Evolutionary conservation across 2,888 invertebrate species (phyloP), one percentile per base, ranked within the genome.

Genomic region (Aradus depressus): DNA sequence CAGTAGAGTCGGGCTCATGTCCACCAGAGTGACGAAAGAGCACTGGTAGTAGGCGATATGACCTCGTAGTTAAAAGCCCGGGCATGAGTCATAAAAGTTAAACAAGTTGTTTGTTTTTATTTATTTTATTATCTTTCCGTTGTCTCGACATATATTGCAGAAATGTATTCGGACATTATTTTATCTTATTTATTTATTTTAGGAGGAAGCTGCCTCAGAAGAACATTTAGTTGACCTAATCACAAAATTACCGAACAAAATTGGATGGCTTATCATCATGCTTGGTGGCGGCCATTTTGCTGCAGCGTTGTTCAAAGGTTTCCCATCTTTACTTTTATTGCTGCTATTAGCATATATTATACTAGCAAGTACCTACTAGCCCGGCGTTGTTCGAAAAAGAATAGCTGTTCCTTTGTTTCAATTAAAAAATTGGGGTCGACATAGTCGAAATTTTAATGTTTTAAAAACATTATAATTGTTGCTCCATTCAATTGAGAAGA

Each of bases 281-380:
- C 71, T 87, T 28, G 86, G 86, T 0, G 89, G 89, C 3, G 90
- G 91, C 1, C 84, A 84, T 66, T 85, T 85, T 69, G 84, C 84
- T 21, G 84, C 77, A 2, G 83, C 79, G 14, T 68, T 85, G 32
- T 84, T 82, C 63, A 65, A 73, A 63, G 74, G 74, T 67, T 26
- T 42, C n/a, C 26, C 2, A 10, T 23, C 10, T 16, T 39, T 19
- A 35, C n/a, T 14, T 14, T 14, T 14, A 14, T 35, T 10, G 6
- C 10, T 6, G 16, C 16, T 35, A 14, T 35, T 35, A 6, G 6
- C 6, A 10, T 10, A 35, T 10, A 14, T 35, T 35, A 35, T 35
- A 12, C 16, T 35, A 5, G 10, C 16, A 35, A 14, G 10, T 35
- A n/a, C 16, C 37, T 35, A 10, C 16, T 35, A 10, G 6, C 6